Evolutionary conservation across 2,888 invertebrate genomes (phyloP).

Genomic region (Metopia argyrocephala): DNA sequence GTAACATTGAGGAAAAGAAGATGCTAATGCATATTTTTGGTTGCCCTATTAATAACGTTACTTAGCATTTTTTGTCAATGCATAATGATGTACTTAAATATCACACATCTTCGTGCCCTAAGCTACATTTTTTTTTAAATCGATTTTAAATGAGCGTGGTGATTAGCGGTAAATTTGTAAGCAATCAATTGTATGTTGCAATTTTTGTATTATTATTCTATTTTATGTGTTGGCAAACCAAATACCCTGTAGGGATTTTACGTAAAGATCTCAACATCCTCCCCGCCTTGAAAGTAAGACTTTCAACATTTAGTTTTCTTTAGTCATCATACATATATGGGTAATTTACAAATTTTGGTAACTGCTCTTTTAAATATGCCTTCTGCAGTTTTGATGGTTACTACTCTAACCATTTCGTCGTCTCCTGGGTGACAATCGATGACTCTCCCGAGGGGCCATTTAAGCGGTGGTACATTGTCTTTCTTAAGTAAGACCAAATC

Average conservation of each 20-base stretch:
- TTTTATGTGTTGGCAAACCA: not conserved
- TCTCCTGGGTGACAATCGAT: slow-evolving; percentile 9
- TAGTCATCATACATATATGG: not conserved
- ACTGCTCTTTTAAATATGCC: slow-evolving; percentile 36
- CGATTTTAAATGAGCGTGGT: too few relatives aligned
- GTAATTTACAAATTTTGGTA: slow-evolving; percentile 37
- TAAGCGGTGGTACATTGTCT: slow-evolving; percentile 20
- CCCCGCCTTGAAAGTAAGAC: slow-evolving; percentile 28
- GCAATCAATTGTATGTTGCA: too few relatives aligned
- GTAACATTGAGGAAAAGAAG: too few relatives aligned
- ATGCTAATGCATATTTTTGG: too few relatives aligned
- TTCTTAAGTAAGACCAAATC: slow-evolving; percentile 37
- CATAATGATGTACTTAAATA: too few relatives aligned
- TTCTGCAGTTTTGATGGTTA: slow-evolving; percentile 31
- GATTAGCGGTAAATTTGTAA: too few relatives aligned
- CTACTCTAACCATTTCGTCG: slow-evolving; percentile 26
- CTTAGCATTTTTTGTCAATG: too few relatives aligned
- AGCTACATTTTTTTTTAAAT: too few relatives aligned
- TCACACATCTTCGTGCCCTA: too few relatives aligned
- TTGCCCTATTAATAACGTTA: too few relatives aligned
- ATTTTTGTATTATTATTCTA: too few relatives aligned
- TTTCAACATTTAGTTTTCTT: slow-evolving; percentile 9
- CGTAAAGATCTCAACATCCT: slow-evolving; percentile 7
- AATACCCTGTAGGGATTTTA: slow-evolving; percentile 3
- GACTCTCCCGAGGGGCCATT: slow-evolving; percentile 36